phyloP scores from a whole-genome alignment of 2,797 vertebrate species.

The Notolabrus celidotus region DNA sequence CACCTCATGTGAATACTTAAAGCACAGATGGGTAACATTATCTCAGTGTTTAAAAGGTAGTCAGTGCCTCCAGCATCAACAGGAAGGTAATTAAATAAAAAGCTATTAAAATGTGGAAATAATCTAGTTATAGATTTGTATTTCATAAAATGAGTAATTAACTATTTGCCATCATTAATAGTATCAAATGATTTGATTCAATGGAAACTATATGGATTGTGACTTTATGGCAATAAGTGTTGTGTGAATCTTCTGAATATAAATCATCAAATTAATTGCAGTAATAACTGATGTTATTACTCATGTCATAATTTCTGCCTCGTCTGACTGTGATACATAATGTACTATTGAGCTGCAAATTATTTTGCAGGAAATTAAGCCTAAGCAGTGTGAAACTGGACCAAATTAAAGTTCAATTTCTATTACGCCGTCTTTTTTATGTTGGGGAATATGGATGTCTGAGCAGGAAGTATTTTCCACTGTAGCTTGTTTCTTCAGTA shows the following conservation, averaged over 20 bases:
- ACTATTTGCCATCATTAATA: background rate
- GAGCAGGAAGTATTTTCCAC: slow-evolving; percentile 18
- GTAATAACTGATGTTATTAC: slow-evolving; percentile 10
- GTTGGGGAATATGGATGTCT: slow-evolving; percentile 27
- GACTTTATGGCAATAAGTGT: background rate
- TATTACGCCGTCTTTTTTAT: slow-evolving; percentile 21
- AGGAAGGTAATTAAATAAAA: background rate
- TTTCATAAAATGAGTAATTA: background rate
- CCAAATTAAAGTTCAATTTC: slow-evolving; percentile 41
- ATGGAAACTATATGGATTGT: background rate
- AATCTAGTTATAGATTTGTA: background rate
- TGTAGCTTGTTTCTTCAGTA: slow-evolving; percentile 28
- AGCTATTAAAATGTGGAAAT: background rate
- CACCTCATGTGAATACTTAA: background rate
- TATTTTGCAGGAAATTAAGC: slow-evolving; percentile 47
- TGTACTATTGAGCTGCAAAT: slow-evolving; percentile 28
- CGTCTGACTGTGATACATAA: slow-evolving; percentile 41
- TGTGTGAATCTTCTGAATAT: background rate
- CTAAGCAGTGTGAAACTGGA: slow-evolving; percentile 35
- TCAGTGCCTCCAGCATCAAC: background rate
- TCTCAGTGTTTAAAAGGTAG: background rate
- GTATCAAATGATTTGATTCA: background rate
- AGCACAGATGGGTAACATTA: background rate
- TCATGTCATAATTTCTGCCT: slow-evolving; percentile 21
- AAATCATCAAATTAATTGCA: slow-evolving; percentile 11